A percentile compares a stretch with the other conserved stretches of the same genome.
phyloP scores from a whole-genome alignment of 37 sponge, comb jelly and placozoan genomes.

The Amphimedon queenslandica region DNA sequence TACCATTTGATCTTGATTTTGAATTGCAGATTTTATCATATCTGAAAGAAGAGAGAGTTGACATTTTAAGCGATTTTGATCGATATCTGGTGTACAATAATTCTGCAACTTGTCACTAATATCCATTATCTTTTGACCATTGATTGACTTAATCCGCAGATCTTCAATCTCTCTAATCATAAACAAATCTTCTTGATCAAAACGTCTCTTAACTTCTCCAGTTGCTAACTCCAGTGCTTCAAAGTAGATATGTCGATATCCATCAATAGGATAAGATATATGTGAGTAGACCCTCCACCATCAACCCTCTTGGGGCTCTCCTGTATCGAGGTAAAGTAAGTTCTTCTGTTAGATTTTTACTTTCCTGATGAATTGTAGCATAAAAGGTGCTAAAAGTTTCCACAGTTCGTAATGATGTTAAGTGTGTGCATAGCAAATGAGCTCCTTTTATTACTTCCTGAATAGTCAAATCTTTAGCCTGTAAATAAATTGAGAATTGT shows the following conservation, averaged over 20 bases:
- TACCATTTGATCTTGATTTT: neutral
- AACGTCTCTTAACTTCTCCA: too few relatives aligned
- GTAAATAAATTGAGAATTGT: conserved; percentile 52
- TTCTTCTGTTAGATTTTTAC: conserved; percentile 31
- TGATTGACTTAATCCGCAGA: too few relatives aligned
- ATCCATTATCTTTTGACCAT: too few relatives aligned
- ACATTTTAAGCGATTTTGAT: neutral
- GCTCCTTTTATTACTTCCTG: conserved; percentile 50
- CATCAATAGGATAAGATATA: too few relatives aligned
- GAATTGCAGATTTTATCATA: neutral
- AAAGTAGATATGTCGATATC: too few relatives aligned
- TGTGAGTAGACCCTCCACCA: conserved; percentile 31
- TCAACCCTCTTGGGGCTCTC: conserved; percentile 43
- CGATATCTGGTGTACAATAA: too few relatives aligned
- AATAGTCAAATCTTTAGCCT: conserved; percentile 52
- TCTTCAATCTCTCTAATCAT: too few relatives aligned
- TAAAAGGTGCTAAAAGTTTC: conserved; percentile 38
- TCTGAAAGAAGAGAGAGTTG: conserved; percentile 14
- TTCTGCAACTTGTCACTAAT: too few relatives aligned
- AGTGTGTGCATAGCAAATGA: conserved; percentile 21
- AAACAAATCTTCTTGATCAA: too few relatives aligned
- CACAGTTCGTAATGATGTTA: conserved; percentile 31
- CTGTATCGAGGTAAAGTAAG: conserved; percentile 18
- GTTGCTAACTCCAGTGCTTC: too few relatives aligned
- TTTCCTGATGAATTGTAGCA: conserved; percentile 5